Percentiles rank a stretch among this genome's conserved stretches.
Conservation (phyloP, 2,888 invertebrate species). For the Drosophila lacicola region DNA sequence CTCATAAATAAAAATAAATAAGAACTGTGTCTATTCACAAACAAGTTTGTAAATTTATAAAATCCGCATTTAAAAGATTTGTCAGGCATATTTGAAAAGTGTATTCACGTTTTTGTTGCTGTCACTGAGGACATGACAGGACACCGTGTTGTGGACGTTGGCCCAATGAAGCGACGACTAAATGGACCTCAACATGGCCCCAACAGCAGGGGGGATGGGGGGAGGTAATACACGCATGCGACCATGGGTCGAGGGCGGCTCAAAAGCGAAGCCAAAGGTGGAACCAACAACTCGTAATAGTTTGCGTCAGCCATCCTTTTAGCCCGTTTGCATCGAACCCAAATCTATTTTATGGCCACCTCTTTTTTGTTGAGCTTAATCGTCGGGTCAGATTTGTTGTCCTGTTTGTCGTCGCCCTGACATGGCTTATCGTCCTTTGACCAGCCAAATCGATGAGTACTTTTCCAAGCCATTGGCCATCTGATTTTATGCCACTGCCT, state of each 20-base stretch:
- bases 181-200: slow-evolving; percentile 56
- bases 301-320: slow-evolving; percentile 35
- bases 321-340: not conserved
- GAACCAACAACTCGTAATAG: slow-evolving; percentile 54
- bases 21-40: not conserved
- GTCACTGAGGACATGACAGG: slow-evolving; percentile 51
- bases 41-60: slow-evolving; percentile 12
- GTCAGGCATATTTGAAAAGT: slow-evolving; percentile 21
- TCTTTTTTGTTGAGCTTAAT: slow-evolving; percentile 18
- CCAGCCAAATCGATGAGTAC: slow-evolving; percentile 49
- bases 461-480: slow-evolving; percentile 65
- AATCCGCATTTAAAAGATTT: slow-evolving; percentile 29
- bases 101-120: slow-evolving; percentile 6
- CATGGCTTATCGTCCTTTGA: slow-evolving; percentile 14
- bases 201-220: slow-evolving; percentile 4
- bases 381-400: not conserved
- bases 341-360: slow-evolving; percentile 13
- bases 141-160: slow-evolving; percentile 47
- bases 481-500: slow-evolving; percentile 29
- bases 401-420: slow-evolving; percentile 4
- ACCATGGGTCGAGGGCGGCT: slow-evolving; percentile 4
- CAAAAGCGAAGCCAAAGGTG: slow-evolving; percentile 39
- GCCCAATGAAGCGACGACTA: slow-evolving; percentile 74
- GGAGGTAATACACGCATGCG: slow-evolving; percentile 13
- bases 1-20: not conserved